Evolutionary conservation across 2,113 vertebrate species (phyloP).

Genomic region (Mus pahari): DNA sequence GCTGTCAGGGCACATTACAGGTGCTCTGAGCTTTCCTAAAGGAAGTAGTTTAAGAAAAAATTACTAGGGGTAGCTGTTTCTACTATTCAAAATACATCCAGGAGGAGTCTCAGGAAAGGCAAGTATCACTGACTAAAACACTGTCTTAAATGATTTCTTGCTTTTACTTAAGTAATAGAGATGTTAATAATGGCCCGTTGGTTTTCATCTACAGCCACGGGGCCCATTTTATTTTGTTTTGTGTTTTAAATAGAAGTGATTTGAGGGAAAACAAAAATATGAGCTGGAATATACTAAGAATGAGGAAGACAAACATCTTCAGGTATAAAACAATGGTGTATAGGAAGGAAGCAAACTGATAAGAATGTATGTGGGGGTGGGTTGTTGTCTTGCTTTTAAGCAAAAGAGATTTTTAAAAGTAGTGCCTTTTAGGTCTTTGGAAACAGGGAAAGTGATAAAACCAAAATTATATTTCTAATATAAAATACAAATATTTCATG

Average conservation of each 20-base stretch:
- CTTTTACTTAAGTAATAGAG: not conserved
- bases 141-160: not conserved
- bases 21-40: not conserved
- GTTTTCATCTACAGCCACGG: slow-evolving; percentile 11
- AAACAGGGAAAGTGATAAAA: slow-evolving; percentile 29
- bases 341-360: not conserved
- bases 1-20: too few relatives aligned
- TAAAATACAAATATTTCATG: slow-evolving; percentile 9
- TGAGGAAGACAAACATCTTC: not conserved
- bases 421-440: not conserved
- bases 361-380: not conserved
- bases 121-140: not conserved
- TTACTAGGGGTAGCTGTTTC: not conserved
- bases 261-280: not conserved
- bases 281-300: not conserved
- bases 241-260: not conserved
- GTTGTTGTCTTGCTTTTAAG: not conserved
- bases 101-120: not conserved
- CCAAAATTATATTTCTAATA: not conserved
- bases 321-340: not conserved
- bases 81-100: not conserved
- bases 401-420: not conserved
- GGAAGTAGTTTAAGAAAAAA: not conserved
- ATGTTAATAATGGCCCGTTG: not conserved
- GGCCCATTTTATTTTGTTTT: not conserved